phyloP scores from a whole-genome alignment of 2,888 invertebrate genomes.

The Pristionchus fissidentatus region DNA sequence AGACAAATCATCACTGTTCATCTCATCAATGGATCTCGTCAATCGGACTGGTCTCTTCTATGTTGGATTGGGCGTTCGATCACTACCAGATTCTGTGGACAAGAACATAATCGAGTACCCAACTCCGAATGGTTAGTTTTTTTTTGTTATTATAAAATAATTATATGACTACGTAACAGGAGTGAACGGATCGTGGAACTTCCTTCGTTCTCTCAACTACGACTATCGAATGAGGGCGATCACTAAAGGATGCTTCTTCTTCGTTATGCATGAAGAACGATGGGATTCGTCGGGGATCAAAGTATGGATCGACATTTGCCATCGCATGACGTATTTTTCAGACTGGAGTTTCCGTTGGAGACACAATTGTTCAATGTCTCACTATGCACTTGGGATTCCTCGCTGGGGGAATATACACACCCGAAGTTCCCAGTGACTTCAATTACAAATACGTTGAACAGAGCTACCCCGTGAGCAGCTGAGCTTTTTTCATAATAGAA shows the following conservation, averaged over 20 bases:
- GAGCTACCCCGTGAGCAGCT: slow-evolving; percentile 50
- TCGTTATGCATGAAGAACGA: slow-evolving; percentile 52
- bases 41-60: slow-evolving; percentile 64
- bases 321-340: too few species aligned
- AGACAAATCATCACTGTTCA: slow-evolving; percentile 54
- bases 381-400: slow-evolving; percentile 36
- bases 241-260: slow-evolving; percentile 65
- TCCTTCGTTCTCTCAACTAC: slow-evolving; percentile 47
- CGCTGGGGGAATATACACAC: slow-evolving; percentile 57
- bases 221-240: slow-evolving; percentile 59
- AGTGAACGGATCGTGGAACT: slow-evolving; percentile 48
- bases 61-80: slow-evolving; percentile 59
- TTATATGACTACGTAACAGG: too few species aligned
- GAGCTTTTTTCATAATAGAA: background rate
- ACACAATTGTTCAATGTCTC: background rate
- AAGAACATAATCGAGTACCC: slow-evolving; percentile 12
- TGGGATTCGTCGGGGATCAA: slow-evolving; percentile 59
- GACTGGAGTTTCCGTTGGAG: slow-evolving; percentile 43
- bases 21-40: slow-evolving; percentile 53
- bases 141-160: too few species aligned
- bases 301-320: too few species aligned
- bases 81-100: slow-evolving; percentile 1
- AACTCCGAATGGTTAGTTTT: background rate
- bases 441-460: slow-evolving; percentile 57
- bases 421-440: slow-evolving; percentile 59